Evolutionary conservation across 2,113 vertebrate genomes (phyloP).

Genomic region (Heliornis fulica): DNA sequence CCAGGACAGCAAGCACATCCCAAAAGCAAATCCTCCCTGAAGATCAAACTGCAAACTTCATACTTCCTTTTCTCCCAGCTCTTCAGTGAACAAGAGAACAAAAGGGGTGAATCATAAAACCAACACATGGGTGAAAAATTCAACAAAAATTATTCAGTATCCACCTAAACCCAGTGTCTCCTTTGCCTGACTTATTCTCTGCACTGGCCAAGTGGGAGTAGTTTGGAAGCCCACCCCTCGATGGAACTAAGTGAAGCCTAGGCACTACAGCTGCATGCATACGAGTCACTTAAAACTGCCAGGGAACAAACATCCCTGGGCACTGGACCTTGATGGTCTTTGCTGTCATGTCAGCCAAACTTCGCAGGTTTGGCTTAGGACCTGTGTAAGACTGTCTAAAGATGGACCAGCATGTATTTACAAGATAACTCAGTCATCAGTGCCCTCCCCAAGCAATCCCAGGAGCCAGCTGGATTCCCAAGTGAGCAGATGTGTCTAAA

Average conservation of each 20-base stretch:
- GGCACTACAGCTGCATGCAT: neutral
- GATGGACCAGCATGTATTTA: rapidly evolving
- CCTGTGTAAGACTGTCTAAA: neutral
- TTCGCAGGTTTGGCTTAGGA: neutral
- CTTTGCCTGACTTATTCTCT: neutral
- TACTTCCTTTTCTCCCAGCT: neutral
- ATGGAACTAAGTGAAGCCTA: neutral
- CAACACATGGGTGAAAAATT: neutral
- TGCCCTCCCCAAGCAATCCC: neutral
- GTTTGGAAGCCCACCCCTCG: neutral
- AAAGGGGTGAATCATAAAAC: neutral
- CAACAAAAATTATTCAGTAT: neutral
- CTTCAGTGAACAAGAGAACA: neutral
- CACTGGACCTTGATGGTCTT: neutral
- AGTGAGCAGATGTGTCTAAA: neutral
- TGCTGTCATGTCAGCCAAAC: neutral
- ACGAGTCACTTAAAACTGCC: neutral
- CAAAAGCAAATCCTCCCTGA: neutral
- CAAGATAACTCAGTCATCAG: neutral
- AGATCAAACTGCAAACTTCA: neutral
- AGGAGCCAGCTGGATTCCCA: neutral
- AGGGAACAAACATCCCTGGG: neutral
- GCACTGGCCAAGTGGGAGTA: neutral
- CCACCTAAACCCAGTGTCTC: neutral
- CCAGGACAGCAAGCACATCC: neutral